phyloP scores from a whole-genome alignment of 2,113 vertebrate species.

The Hucho hucho region DNA sequence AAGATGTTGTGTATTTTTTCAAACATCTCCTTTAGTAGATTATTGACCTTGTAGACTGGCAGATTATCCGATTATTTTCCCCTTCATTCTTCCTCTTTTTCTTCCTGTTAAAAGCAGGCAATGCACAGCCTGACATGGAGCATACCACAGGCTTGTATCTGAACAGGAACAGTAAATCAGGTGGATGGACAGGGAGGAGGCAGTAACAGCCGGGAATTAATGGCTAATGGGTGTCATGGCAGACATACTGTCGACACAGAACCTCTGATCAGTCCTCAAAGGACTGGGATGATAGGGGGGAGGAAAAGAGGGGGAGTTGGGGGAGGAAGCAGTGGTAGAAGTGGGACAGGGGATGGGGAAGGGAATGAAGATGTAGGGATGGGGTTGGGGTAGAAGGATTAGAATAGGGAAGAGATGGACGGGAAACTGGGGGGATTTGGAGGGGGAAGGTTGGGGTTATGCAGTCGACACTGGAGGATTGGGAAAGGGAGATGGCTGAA shows the following conservation, averaged over 20 bases:
- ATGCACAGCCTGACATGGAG: conserved; percentile 36
- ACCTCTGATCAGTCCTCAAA: conserved; percentile 29
- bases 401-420: conserved; percentile 32
- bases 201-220: conserved; percentile 15
- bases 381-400: background rate
- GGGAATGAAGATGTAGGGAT: background rate
- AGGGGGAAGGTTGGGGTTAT: background rate
- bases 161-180: conserved; percentile 48
- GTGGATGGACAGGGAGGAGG: conserved; percentile 35
- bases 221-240: conserved; percentile 58
- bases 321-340: conserved; percentile 10
- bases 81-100: conserved; percentile 19
- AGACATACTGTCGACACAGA: conserved; percentile 45
- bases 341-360: background rate
- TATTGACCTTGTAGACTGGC: conserved; percentile 17
- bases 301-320: background rate
- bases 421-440: background rate
- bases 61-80: background rate
- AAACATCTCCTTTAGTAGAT: no score
- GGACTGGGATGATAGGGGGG: conserved; percentile 31
- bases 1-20: no score
- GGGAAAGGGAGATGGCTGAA: background rate
- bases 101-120: conserved; percentile 26
- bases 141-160: conserved; percentile 37
- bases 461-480: no score